Evolutionary conservation across 1,140 invertebrate genomes (phyloP).

Genomic region (Nixonia krombeini): DNA sequence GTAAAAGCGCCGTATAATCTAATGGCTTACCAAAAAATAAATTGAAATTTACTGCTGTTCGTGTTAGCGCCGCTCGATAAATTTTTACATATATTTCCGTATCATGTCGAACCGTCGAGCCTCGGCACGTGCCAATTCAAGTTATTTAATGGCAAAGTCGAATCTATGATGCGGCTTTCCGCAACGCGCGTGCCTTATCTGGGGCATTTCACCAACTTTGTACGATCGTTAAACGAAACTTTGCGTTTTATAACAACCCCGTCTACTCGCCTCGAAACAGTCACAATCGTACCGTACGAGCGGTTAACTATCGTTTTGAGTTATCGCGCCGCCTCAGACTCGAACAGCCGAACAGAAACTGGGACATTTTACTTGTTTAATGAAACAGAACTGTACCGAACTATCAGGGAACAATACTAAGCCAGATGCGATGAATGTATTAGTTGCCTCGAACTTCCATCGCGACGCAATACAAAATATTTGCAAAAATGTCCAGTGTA

Average conservation of each 20-base stretch:
- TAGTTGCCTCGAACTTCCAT: too few relatives aligned
- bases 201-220: conserved; percentile 26
- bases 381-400: too few relatives aligned
- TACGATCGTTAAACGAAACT: conserved; percentile 26
- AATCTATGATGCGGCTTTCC: conserved; percentile 12
- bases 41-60: conserved; percentile 40
- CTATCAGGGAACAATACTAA: too few relatives aligned
- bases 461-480: too few relatives aligned
- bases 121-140: conserved; percentile 29
- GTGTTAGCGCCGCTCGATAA: conserved; percentile 38
- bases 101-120: conserved; percentile 2
- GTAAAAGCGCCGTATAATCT: conserved; percentile 23
- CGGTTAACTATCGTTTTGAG: conserved; percentile 5
- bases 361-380: conserved; percentile 1
- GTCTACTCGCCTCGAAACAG: not conserved
- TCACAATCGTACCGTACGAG: conserved; percentile 35
- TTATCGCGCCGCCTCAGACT: conserved; percentile 1
- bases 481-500: too few relatives aligned
- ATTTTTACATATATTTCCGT: conserved; percentile 36
- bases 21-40: conserved; percentile 33
- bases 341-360: conserved; percentile 22
- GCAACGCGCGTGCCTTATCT: not conserved
- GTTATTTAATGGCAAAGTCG: conserved; percentile 24
- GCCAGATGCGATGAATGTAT: too few relatives aligned
- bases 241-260: conserved; percentile 7